Base-by-base conservation (phyloP, 2,113 vertebrate genomes). In the Panthera leo region DNA sequence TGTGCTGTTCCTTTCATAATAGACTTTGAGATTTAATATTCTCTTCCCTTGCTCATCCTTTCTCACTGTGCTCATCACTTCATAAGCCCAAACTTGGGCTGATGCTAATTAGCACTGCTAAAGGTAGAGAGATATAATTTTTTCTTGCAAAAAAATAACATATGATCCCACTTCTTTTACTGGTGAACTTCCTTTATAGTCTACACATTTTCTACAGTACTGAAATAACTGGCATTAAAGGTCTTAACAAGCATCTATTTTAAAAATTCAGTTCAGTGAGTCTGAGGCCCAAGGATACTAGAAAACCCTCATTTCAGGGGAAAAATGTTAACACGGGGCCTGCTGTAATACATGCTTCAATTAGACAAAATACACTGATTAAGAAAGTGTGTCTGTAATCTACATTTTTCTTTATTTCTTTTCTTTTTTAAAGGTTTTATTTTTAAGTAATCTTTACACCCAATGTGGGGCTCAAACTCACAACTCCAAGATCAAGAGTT, bases 101-200 rank as follows among this genome's bases (percentile, higher is more conserved):
- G 45, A 85, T 36, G 65, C 18, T 96, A 39, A 76, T 61, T 36
- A 70, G 14, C 39, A 63, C n/a, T 91, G 45, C 55, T 80, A 67
- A 90, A 48, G 34, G 23, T 14, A 92, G 67, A 91, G 34, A 79
- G 16, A n/a, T 90, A 48, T 65, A 79, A 78, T 7, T 51, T 76
- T 79, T 42, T 78, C 42, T 96, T 67, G 7, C 51, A 92, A 85
- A 95, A 34, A 83, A 86, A 42, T 27, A 95, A 86, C 70, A 51
- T 9, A 79, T 39, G 31, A 92, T 76, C 11, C 55, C 48, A 39
- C 13, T 82, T 65, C 45, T 76, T 86, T 68, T 73, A 61, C 14
- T 67, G 79, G n/a, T 73, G 83, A 95, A 84, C 34, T 91, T 96
- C 7, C 61, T 39, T 29, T 79, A 84, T 27, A 94, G 36, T 92